Percentiles rank a stretch among this genome's conserved stretches.
phyloP scores from a whole-genome alignment of 2,113 vertebrate species.

The Atrichornis clamosus region DNA sequence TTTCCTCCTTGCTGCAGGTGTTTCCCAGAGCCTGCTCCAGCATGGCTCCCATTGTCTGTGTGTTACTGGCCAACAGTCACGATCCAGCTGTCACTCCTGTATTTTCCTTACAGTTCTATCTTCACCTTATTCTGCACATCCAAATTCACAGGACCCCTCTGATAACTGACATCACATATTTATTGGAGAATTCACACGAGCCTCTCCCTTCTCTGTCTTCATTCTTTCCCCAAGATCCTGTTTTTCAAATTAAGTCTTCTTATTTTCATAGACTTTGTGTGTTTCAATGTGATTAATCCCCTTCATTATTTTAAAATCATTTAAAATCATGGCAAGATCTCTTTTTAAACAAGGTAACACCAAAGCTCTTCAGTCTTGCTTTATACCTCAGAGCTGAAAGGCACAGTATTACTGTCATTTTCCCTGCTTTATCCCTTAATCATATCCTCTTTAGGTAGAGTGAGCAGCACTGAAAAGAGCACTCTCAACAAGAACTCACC shows the following conservation, averaged over 20 bases:
- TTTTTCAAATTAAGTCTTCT: conserved; percentile 46
- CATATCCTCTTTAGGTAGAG: neutral
- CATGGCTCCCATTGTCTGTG: neutral
- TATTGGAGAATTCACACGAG: conserved; percentile 18
- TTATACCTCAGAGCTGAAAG: conserved; percentile 16
- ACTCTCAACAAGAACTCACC: neutral
- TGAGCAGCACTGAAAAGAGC: neutral
- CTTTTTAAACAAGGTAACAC: conserved; percentile 34
- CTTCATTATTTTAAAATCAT: conserved; percentile 47
- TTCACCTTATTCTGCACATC: neutral
- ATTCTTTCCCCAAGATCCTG: conserved; percentile 45
- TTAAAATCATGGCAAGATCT: conserved; percentile 25
- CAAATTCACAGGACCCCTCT: neutral
- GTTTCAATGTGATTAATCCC: conserved; percentile 58
- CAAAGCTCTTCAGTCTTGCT: conserved; percentile 14
- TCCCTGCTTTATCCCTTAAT: neutral
- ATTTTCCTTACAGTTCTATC: neutral
- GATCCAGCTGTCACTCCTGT: neutral
- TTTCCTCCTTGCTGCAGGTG: neutral
- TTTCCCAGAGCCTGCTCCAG: neutral
- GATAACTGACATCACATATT: conserved; percentile 36
- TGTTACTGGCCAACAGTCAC: neutral
- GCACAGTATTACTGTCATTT: neutral
- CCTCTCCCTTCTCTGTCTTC: neutral
- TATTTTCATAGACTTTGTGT: conserved; percentile 60